Evolutionary conservation across 2,797 vertebrate species (phyloP).

Genomic region (Arvicola amphibius): DNA sequence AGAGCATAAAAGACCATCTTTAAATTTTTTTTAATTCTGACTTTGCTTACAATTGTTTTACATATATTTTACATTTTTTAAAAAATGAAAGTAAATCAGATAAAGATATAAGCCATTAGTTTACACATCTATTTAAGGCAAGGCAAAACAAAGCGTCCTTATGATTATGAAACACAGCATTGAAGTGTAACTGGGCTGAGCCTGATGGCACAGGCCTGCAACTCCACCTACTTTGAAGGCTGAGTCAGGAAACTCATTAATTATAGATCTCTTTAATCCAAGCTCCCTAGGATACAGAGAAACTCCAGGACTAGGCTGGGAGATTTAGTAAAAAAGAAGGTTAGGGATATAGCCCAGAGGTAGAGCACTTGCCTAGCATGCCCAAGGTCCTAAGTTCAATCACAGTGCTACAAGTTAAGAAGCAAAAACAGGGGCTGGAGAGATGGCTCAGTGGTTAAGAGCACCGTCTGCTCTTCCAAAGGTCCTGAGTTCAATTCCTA

Average conservation of each 20-base stretch:
- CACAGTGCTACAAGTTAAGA: neutral
- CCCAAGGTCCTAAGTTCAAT: neutral
- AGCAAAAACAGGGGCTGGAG: too few species aligned
- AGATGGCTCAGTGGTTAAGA: too few species aligned
- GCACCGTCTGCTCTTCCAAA: too few species aligned
- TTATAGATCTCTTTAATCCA: neutral
- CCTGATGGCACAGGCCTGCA: neutral
- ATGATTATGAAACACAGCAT: neutral
- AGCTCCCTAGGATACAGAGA: neutral
- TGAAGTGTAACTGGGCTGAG: neutral
- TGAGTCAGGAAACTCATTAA: neutral
- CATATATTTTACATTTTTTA: constrained; percentile 7
- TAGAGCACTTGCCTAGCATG: neutral
- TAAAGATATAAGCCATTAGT: neutral
- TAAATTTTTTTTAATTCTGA: constrained; percentile 20
- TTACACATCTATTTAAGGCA: neutral
- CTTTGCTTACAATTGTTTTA: neutral
- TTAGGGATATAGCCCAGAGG: neutral
- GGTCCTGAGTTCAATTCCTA: too few species aligned
- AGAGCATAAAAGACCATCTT: constrained; percentile 1
- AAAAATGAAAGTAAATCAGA: neutral
- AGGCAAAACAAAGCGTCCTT: neutral
- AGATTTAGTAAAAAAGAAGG: neutral
- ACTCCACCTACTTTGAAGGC: neutral
- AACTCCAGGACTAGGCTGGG: neutral